Evolutionary conservation across 2,113 vertebrate species (phyloP).

Genomic region (Hippocampus guttulatus): DNA sequence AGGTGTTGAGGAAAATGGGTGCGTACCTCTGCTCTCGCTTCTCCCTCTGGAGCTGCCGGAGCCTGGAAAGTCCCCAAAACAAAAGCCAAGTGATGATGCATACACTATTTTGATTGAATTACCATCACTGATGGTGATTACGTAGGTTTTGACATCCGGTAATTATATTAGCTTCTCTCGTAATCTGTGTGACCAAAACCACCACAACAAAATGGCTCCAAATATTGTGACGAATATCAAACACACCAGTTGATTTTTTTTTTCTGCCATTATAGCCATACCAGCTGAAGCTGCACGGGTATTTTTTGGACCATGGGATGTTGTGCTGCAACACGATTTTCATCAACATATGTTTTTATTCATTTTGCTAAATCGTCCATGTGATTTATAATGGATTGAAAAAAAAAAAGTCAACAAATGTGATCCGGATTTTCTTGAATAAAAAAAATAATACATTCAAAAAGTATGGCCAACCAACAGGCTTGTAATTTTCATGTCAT

Average conservation of each 20-base stretch:
- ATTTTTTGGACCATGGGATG: too few species aligned
- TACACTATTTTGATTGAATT: neutral
- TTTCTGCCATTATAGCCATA: neutral
- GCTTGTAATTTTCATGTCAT: too few species aligned
- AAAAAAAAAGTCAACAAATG: too few species aligned
- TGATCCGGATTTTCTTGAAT: too few species aligned
- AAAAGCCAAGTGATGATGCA: neutral
- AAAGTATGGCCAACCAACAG: too few species aligned
- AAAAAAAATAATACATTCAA: too few species aligned
- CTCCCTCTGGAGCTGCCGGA: slow-evolving; percentile 78
- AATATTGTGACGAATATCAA: neutral
- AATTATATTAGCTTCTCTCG: neutral
- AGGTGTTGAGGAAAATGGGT: slow-evolving; percentile 34
- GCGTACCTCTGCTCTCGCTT: slow-evolving; percentile 88
- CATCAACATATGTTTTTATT: too few species aligned
- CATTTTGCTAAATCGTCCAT: too few species aligned
- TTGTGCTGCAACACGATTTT: too few species aligned
- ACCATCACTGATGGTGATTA: neutral
- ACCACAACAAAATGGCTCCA: neutral
- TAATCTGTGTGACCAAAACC: neutral
- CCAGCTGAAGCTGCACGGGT: neutral
- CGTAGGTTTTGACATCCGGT: neutral
- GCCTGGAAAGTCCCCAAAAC: slow-evolving; percentile 37
- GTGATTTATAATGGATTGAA: too few species aligned
- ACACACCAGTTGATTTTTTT: neutral